Base-by-base conservation (phyloP, 2,888 invertebrate genomes). In the Dryococelus australis region DNA sequence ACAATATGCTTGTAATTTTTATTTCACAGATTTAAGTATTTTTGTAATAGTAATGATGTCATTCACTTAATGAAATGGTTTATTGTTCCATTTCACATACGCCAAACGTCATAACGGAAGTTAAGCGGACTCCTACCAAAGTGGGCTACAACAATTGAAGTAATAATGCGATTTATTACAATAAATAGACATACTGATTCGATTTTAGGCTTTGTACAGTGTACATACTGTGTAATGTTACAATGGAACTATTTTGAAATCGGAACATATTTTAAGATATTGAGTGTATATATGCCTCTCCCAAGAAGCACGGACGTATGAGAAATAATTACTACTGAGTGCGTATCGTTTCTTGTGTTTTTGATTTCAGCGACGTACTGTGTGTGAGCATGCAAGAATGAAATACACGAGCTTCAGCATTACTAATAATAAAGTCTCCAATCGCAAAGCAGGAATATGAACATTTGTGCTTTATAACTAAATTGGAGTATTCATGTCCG, bases 151-250 rank as follows among this genome's bases (percentile, higher is more conserved):
- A 24, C 8, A 47, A 47, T 16, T 47, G 47, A 47, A 16, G 10
- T 16, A 65, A 65, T n/a, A 65, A 9, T 65, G 2, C n/a, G 16
- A 20, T 65, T 65, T 65, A 65, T 16, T 65, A 24, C 65, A 65
- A 6, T n/a, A 2, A 8, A 8, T n/a, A 24, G n/a, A 65, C 65
- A 65, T 10, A 24, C 8, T n/a, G 20, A 65, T 8, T n/a, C 65
- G n/a, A 65, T 65, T 24, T n/a, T 24, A 65, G n/a, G 65, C 65
- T 65, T 65, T 65, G 65, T 65, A 65, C 65, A 65, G 65, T 65
- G 65, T 65, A 65, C 65, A 65, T 65, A 65, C n/a, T 65, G 20
- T 51, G 35, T 47, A 6, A 16, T 47, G 47, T 47, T 47, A 47
- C 47, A 47, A 6, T 47, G n/a, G 65, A 24, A 65, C 65, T 65